Evolutionary conservation across 2,113 vertebrate genomes (phyloP).

Genomic region (Paramormyrops kingsleyae): DNA sequence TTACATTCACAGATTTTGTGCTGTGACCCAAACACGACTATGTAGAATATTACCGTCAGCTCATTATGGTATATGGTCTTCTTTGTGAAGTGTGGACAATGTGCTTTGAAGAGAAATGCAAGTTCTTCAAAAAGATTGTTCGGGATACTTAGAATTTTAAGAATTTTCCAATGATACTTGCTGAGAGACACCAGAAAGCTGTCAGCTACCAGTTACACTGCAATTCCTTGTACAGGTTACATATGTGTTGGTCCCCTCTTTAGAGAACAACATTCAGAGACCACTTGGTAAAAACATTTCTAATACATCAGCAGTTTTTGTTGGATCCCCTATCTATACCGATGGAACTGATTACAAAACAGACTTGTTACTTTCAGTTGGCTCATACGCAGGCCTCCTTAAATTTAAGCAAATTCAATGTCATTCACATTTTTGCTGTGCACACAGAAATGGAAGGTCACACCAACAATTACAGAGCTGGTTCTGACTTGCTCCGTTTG

Average conservation of each 20-base stretch:
- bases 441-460: slow-evolving; percentile 14
- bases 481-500: too few species aligned
- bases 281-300: not conserved
- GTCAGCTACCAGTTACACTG: too few species aligned
- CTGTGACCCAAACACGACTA: not conserved
- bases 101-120: not conserved
- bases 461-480: too few species aligned
- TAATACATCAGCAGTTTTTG: slow-evolving; percentile 10
- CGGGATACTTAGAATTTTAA: slow-evolving; percentile 18
- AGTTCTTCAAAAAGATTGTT: not conserved
- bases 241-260: slow-evolving; percentile 9
- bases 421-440: slow-evolving; percentile 21
- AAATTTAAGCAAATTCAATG: slow-evolving; percentile 12
- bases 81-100: not conserved
- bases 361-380: slow-evolving; percentile 21
- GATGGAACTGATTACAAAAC: slow-evolving; percentile 22
- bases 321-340: slow-evolving; percentile 20
- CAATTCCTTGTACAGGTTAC: too few species aligned
- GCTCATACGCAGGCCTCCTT: slow-evolving; percentile 25
- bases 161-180: slow-evolving; percentile 14
- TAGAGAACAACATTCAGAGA: not conserved
- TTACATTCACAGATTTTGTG: not conserved
- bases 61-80: not conserved
- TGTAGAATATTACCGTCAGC: not conserved
- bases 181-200: too few species aligned